phyloP scores from a whole-genome alignment of 1,140 invertebrate genomes.

The Varroa destructor region DNA sequence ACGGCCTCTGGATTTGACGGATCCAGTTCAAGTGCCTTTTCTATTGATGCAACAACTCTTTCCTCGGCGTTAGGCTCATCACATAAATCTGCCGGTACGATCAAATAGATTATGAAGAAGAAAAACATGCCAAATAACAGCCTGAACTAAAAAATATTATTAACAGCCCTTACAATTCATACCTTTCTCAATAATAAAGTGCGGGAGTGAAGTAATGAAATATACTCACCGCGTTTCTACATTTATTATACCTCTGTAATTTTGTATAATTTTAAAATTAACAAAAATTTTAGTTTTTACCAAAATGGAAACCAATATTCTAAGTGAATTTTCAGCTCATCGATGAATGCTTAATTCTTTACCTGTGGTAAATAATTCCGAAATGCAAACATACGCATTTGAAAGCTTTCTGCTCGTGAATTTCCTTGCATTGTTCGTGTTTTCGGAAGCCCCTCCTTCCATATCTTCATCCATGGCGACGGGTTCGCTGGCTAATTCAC shows the following conservation, averaged over 20 bases:
- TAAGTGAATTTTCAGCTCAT: no score
- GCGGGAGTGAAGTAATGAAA: no score
- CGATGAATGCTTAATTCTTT: no score
- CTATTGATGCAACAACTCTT: not conserved
- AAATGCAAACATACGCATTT: slow-evolving; percentile 13
- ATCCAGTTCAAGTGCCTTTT: not conserved
- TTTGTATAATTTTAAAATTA: no score
- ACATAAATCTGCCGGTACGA: not conserved
- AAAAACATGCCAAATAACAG: no score
- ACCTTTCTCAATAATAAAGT: no score
- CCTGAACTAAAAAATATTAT: no score
- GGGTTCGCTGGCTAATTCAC: not conserved
- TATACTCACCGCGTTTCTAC: no score
- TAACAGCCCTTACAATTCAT: no score
- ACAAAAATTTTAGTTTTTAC: no score
- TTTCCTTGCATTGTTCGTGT: not conserved
- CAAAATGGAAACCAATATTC: no score
- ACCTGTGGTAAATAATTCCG: slow-evolving; percentile 22
- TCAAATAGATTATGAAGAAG: not conserved
- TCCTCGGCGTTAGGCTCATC: slow-evolving; percentile 22
- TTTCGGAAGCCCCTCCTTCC: not conserved
- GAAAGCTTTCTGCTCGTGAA: not conserved
- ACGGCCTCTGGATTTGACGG: slow-evolving; percentile 7
- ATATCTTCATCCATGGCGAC: not conserved
- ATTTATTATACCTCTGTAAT: no score